Percentiles rank a stretch among this genome's conserved stretches.
These are phyloP conservation scores for Pipistrellus nathusii DNA, from an alignment of 2,797 vertebrate species.

Conservation along the genomic window DNA sequence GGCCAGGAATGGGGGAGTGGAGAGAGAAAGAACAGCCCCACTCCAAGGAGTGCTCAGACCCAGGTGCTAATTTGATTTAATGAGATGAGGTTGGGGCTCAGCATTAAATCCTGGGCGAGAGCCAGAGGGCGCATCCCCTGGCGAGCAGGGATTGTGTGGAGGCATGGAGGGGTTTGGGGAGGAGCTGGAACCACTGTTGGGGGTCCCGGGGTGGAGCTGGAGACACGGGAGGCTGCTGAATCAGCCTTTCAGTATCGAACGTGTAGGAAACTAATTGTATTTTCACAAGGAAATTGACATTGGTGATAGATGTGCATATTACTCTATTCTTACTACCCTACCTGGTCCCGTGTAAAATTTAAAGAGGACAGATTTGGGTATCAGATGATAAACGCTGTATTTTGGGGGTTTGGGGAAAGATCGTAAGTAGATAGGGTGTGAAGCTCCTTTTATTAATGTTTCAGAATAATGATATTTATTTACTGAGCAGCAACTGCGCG, in stretches of 20 bases:
- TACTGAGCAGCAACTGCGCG: background rate
- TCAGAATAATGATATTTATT: background rate
- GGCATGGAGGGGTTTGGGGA: background rate
- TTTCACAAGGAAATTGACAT: background rate
- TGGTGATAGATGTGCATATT: too few species aligned
- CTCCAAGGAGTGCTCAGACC: background rate
- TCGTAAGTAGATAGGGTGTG: background rate
- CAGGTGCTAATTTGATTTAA: background rate
- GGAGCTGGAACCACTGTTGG: background rate
- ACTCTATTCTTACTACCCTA: background rate
- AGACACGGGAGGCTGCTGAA: background rate
- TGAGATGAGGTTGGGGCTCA: background rate
- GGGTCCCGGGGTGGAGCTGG: background rate
- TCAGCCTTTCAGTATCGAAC: background rate
- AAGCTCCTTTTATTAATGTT: background rate
- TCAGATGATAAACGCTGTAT: background rate
- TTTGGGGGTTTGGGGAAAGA: background rate
- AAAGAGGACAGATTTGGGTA: background rate
- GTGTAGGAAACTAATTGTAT: background rate
- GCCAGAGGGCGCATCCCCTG: background rate
- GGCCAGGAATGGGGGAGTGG: background rate
- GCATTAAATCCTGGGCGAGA: background rate
- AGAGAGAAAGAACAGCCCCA: background rate
- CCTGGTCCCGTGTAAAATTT: background rate
- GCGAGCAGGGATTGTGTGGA: background rate